Base-by-base conservation (phyloP, 2,797 vertebrate species). In the Setipinna tenuifilis region DNA sequence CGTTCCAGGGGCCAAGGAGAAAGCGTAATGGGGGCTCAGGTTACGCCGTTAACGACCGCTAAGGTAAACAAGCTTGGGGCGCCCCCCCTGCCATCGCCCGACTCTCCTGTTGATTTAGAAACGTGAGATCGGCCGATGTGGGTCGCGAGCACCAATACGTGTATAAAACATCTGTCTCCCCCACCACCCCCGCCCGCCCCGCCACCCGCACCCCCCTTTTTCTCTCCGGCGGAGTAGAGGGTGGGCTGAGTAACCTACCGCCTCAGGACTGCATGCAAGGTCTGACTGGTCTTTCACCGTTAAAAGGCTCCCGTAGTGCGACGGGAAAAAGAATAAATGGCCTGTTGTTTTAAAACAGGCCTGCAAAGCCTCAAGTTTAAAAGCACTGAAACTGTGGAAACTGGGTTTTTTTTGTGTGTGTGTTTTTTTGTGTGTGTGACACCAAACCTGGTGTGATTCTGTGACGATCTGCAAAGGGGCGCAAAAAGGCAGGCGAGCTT, bases 91-190 rank as follows among this genome's bases (percentile, higher is more conserved):
- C n/a, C 54, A 61, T 48, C 82, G 82, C 83, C 78, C 57, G 87
- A 82, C 86, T 88, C 84, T 85, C 48, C 28, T 90, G 88, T 88
- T 88, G 88, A 87, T 87, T 83, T 84, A 85, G 87, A 87, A 87
- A 90, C 44, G 46, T 58, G 86, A 90, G 85, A 87, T 21, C 5
- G 28, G 68, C 82, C 59, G 25, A 78, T 84, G 21, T 28, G 86
- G 85, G 83, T 83, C 68, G 46, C 58, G 58, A 21, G 50, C 59
- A n/a, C 62, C 59, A 46, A 84, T 78, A 19, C 31, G 35, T 19
- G 31, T 44, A 78, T 78, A 14, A 78, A 78, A 78, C 71, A 78
- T 78, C 71, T 78, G 71, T 21, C 31, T 2, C 71, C 71, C 50
- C 50, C 50, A 54, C 7, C 50, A 2, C 50, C 7, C 50, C 50